phyloP scores from a whole-genome alignment of 2,797 vertebrate genomes.

The Coracias cyanogaster region DNA sequence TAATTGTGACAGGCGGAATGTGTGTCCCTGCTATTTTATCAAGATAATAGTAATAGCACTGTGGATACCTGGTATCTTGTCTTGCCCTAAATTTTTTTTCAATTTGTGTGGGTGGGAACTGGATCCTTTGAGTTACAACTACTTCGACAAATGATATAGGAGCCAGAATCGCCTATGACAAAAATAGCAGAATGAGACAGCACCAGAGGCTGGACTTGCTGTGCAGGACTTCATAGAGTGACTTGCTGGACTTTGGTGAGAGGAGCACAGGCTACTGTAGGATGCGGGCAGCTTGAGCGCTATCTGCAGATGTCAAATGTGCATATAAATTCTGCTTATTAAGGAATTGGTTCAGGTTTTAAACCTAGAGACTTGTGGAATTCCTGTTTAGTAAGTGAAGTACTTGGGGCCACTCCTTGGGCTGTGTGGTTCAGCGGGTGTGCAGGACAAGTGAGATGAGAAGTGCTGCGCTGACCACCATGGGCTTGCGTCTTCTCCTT shows the following conservation, averaged over 20 bases:
- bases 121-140: neutral
- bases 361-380: neutral
- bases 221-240: fast-evolving
- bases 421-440: neutral
- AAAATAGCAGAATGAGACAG: neutral
- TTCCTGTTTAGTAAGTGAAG: neutral
- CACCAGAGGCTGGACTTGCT: neutral
- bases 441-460: neutral
- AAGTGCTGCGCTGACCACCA: fast-evolving
- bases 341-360: neutral
- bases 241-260: neutral
- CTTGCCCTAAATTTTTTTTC: conserved; percentile 41
- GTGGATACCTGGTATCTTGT: conserved; percentile 61
- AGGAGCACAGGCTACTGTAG: neutral
- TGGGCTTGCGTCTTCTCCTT: neutral
- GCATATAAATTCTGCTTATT: neutral
- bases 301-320: neutral
- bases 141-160: neutral
- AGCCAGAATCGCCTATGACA: neutral
- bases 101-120: conserved; percentile 18
- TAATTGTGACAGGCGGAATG: conserved; percentile 79
- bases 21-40: conserved; percentile 76
- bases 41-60: conserved; percentile 73
- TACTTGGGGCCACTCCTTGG: neutral
- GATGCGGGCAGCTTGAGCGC: fast-evolving